These are phyloP conservation scores for Pelobates fuscus DNA, from an alignment of 2,113 vertebrate species.

Conservation along the genomic window DNA sequence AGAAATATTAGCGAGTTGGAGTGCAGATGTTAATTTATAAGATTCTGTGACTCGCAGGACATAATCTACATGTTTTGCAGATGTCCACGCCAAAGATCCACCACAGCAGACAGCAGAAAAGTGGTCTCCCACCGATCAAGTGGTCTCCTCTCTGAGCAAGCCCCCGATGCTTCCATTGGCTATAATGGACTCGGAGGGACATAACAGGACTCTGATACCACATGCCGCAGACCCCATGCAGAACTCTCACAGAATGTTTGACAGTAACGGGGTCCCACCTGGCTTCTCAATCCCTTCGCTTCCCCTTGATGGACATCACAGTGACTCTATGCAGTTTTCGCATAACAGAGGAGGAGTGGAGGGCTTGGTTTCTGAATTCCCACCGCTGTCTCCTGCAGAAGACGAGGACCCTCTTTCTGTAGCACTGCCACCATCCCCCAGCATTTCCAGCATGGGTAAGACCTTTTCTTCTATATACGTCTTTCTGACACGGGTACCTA, in stretches of 20 bases:
- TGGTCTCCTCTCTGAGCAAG: not conserved
- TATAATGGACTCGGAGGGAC: not conserved
- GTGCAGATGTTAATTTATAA: no score
- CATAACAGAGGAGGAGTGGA: not conserved
- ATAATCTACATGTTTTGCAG: not conserved
- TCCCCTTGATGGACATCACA: not conserved
- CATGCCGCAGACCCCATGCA: not conserved
- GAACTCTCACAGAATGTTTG: not conserved
- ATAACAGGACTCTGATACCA: not conserved
- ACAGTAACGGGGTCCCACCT: not conserved
- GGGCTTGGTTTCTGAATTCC: not conserved
- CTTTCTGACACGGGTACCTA: no score
- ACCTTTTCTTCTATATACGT: not conserved
- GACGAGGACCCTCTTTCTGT: not conserved
- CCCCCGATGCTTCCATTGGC: not conserved
- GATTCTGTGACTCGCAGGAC: no score
- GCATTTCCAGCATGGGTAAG: slow-evolving; percentile 56
- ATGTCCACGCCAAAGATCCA: not conserved
- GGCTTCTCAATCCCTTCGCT: not conserved
- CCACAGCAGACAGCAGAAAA: not conserved
- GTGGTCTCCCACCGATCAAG: slow-evolving; percentile 21
- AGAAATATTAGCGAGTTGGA: no score
- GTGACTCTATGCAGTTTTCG: not conserved
- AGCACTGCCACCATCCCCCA: slow-evolving; percentile 18
- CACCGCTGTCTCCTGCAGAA: not conserved